Evolutionary conservation across 1,140 invertebrate genomes (phyloP).

Genomic region (Leptopilina boulardi): DNA sequence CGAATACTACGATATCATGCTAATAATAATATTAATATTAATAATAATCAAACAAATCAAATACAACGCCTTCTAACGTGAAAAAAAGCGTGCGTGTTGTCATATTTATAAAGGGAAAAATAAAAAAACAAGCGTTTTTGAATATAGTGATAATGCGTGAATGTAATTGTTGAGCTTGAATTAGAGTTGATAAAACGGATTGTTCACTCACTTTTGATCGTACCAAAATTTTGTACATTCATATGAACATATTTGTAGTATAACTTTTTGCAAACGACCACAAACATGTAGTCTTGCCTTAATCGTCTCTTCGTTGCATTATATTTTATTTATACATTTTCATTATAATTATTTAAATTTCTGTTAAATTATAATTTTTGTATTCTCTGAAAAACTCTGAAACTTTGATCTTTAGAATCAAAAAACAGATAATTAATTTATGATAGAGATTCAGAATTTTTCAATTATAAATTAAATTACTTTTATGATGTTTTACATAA

Average conservation of each 20-base stretch:
- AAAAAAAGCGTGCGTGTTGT: conserved; percentile 50
- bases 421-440: conserved; percentile 12
- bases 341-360: background rate
- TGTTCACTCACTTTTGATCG: conserved; percentile 67
- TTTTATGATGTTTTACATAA: background rate
- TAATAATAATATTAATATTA: background rate
- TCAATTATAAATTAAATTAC: background rate
- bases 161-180: conserved; percentile 51
- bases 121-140: conserved; percentile 29
- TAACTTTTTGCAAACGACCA: conserved; percentile 28
- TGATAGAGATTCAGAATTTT: background rate
- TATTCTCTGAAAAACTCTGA: background rate
- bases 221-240: conserved; percentile 73
- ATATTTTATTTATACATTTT: background rate
- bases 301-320: conserved; percentile 37
- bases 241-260: conserved; percentile 57
- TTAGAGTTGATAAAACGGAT: conserved; percentile 57
- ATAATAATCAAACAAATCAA: conserved; percentile 20
- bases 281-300: conserved; percentile 19
- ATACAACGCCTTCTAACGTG: conserved; percentile 29
- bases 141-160: conserved; percentile 26
- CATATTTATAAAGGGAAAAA: conserved; percentile 55
- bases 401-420: background rate
- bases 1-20: conserved; percentile 25
- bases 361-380: too few relatives aligned